A percentile compares a stretch with the other conserved stretches of the same genome.
phyloP scores from a whole-genome alignment of 2,113 vertebrate genomes.

The Telmatochromis sp. region DNA sequence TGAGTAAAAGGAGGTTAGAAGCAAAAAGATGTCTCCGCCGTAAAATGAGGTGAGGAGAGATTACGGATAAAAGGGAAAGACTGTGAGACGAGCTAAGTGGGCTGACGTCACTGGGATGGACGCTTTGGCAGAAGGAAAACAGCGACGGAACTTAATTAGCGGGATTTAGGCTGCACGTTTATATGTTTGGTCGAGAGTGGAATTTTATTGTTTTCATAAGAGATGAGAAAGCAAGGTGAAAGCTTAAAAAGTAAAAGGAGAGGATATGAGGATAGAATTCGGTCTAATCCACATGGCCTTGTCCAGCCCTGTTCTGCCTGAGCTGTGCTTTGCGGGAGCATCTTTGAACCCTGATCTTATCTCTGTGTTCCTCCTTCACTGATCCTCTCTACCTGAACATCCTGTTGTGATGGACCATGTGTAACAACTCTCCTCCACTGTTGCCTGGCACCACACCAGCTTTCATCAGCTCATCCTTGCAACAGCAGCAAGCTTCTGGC shows the following conservation, averaged over 20 bases:
- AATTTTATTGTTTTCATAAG: background rate
- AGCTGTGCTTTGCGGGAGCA: conserved; percentile 16
- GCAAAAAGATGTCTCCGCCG: background rate
- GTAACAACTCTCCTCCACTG: background rate
- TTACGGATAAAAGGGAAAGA: background rate
- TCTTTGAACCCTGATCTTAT: conserved; percentile 41
- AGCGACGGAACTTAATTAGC: background rate
- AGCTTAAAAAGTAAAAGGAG: background rate
- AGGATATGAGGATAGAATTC: background rate
- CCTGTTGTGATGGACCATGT: conserved; percentile 39
- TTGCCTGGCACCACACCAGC: background rate
- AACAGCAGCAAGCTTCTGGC: background rate
- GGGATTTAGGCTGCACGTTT: background rate
- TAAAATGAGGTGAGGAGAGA: background rate
- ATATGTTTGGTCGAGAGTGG: background rate
- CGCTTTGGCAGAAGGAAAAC: background rate
- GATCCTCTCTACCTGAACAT: conserved; percentile 27
- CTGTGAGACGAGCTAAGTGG: background rate
- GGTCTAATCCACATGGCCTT: background rate
- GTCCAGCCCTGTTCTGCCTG: background rate
- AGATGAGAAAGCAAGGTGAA: background rate
- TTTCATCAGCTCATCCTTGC: conserved; percentile 28
- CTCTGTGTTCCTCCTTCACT: background rate
- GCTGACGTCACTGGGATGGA: background rate
- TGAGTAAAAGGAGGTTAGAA: background rate